Percentiles rank a stretch among this genome's conserved stretches.
Evolutionary conservation across 2,888 invertebrate genomes (phyloP).

Genomic region (Lycophotia porphyrea): DNA sequence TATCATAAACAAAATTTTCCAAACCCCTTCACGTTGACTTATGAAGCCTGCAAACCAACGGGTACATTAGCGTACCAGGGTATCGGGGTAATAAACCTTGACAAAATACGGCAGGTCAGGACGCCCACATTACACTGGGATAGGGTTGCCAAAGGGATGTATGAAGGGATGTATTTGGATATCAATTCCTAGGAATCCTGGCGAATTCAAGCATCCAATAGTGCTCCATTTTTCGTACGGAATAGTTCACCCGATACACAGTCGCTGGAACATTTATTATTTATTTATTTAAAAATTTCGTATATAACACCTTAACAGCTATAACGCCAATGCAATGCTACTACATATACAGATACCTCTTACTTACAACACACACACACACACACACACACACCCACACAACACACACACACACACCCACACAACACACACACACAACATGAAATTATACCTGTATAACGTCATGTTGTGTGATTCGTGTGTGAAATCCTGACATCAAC

Average conservation of each 20-base stretch:
- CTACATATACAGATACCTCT: too few relatives aligned
- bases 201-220: neutral
- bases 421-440: too few relatives aligned
- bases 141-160: slow-evolving; percentile 37
- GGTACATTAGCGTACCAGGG: slow-evolving; percentile 67
- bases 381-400: too few relatives aligned
- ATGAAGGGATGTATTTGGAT: neutral
- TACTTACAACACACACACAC: too few relatives aligned
- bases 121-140: slow-evolving; percentile 35
- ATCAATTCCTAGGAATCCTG: neutral
- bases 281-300: too few relatives aligned
- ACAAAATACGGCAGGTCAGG: slow-evolving; percentile 64
- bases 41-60: slow-evolving; percentile 53
- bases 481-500: neutral
- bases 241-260: neutral
- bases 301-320: too few relatives aligned
- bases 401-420: too few relatives aligned
- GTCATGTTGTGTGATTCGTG: too few relatives aligned
- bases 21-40: slow-evolving; percentile 50
- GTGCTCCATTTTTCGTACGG: neutral
- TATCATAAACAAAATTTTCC: slow-evolving; percentile 42
- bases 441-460: too few relatives aligned
- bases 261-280: too few relatives aligned
- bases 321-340: too few relatives aligned
- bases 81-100: slow-evolving; percentile 71